Evolutionary conservation across 2,888 invertebrate species (phyloP).

Genomic region (Cactoblastis cactorum): DNA sequence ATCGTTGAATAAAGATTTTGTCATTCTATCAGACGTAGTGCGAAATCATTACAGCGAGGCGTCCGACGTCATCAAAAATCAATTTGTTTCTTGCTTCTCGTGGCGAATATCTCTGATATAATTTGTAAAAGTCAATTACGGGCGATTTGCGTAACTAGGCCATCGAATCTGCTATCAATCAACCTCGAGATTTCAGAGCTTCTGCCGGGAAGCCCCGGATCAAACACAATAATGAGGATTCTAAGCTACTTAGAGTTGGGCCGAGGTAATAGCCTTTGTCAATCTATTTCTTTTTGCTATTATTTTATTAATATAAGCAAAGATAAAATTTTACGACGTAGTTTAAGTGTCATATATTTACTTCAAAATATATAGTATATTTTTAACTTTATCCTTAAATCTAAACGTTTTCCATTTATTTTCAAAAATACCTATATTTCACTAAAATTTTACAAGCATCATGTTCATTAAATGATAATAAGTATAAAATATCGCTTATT

Average conservation of each 20-base stretch:
- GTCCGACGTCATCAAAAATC: slow-evolving; percentile 68
- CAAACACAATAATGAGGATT: slow-evolving; percentile 8
- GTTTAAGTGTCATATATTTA: too few relatives aligned
- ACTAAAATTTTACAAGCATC: too few relatives aligned
- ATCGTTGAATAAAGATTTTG: slow-evolving; percentile 43
- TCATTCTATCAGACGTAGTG: slow-evolving; percentile 35
- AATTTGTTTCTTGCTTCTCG: slow-evolving; percentile 51
- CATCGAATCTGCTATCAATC: slow-evolving; percentile 21
- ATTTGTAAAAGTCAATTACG: slow-evolving; percentile 43
- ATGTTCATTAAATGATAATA: too few relatives aligned
- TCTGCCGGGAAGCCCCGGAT: slow-evolving; percentile 14
- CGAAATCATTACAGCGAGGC: slow-evolving; percentile 44
- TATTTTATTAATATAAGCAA: too few relatives aligned
- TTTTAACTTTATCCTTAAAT: too few relatives aligned
- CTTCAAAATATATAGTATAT: too few relatives aligned
- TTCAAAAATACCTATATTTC: too few relatives aligned
- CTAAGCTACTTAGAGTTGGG: slow-evolving; percentile 8
- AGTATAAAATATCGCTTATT: background rate
- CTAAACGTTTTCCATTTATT: too few relatives aligned
- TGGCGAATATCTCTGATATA: slow-evolving; percentile 41
- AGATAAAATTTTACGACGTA: too few relatives aligned
- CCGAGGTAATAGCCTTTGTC: background rate
- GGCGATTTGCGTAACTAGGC: slow-evolving; percentile 32
- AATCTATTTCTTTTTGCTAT: background rate
- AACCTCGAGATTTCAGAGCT: slow-evolving; percentile 11